Evolutionary conservation across 2,888 invertebrate species (phyloP), one percentile per base, ranked within the genome.

Genomic region (Morinoia aosen): DNA sequence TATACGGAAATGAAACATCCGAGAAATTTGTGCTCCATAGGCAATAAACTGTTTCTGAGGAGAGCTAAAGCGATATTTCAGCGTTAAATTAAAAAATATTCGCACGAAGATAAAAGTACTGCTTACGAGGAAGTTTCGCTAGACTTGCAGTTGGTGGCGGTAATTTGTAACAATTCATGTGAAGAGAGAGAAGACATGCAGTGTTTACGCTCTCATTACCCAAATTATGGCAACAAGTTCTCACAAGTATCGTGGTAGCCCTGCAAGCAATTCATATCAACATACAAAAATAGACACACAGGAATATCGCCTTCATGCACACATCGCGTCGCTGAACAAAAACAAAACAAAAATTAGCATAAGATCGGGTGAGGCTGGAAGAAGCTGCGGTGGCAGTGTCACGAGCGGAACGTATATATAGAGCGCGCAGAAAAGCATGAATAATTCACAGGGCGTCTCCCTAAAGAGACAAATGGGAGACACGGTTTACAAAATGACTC

Each of bases 401-500:
- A 76, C 76, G 76, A 76, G 19, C 33, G 33, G 76, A 33, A 76
- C 57, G n/a, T n/a, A 33, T 48, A 93, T 93, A 33, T 93, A 16
- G 19, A 93, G 57, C 39, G 57, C 93, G 57, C 57, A 93, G 90
- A 48, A 57, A 48, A 39, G 33, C 93, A 93, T 93, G 93, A 93
- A 93, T 57, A 93, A 93, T 93, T 56, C 33, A 93, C 11, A 48
- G 7, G 90, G 57, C 57, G 57, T 57, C 93, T 56, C 57, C n/a
- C 93, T 33, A 33, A 11, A 48, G 57, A 93, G 93, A 93, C 93
- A 93, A 93, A 93, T 57, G 93, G 93, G 33, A 57, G 57, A 76
- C 93, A 57, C 56, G 93, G 57, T 93, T 57, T 93, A 48, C 93
- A 57, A 93, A 57, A 57, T 93, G 57, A 93, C 93, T 93, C 93